Evolutionary conservation across 2,888 invertebrate genomes (phyloP).

Genomic region (Heteromyza rotundicornis): DNA sequence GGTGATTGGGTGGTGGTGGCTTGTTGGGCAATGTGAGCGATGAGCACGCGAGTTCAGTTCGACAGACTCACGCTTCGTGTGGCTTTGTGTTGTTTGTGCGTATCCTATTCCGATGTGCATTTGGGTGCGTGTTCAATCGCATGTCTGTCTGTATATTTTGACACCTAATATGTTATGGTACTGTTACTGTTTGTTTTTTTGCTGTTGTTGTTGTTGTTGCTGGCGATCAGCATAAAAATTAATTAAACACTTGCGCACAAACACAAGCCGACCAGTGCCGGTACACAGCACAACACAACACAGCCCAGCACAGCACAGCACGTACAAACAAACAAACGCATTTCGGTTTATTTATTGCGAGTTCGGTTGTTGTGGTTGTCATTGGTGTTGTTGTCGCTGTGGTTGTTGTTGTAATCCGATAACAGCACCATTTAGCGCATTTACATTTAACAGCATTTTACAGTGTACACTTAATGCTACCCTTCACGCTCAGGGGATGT

Average conservation of each 20-base stretch:
- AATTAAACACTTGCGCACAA: slow-evolving; percentile 21
- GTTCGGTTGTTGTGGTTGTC: slow-evolving; percentile 13
- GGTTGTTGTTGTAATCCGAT: slow-evolving; percentile 26
- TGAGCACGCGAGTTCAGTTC: background rate
- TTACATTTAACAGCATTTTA: slow-evolving; percentile 20
- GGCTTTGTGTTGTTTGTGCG: background rate
- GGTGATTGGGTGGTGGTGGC: background rate
- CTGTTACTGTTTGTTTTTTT: background rate
- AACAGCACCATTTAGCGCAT: slow-evolving; percentile 29
- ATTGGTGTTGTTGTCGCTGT: slow-evolving; percentile 11
- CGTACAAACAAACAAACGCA: slow-evolving; percentile 11
- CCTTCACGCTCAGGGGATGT: too few species aligned
- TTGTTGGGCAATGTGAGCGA: background rate
- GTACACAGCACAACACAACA: too few species aligned
- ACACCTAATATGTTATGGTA: too few species aligned
- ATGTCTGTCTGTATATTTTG: too few species aligned
- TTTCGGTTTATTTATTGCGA: background rate
- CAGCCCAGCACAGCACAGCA: too few species aligned
- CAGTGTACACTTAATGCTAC: background rate
- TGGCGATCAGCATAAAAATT: slow-evolving; percentile 26
- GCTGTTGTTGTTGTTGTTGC: background rate
- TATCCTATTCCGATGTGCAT: background rate
- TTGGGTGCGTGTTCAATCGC: background rate
- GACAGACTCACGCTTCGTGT: background rate
- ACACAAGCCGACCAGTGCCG: too few species aligned